phyloP scores from a whole-genome alignment of 2,797 vertebrate species.

The Pseudopleuronectes americanus region DNA sequence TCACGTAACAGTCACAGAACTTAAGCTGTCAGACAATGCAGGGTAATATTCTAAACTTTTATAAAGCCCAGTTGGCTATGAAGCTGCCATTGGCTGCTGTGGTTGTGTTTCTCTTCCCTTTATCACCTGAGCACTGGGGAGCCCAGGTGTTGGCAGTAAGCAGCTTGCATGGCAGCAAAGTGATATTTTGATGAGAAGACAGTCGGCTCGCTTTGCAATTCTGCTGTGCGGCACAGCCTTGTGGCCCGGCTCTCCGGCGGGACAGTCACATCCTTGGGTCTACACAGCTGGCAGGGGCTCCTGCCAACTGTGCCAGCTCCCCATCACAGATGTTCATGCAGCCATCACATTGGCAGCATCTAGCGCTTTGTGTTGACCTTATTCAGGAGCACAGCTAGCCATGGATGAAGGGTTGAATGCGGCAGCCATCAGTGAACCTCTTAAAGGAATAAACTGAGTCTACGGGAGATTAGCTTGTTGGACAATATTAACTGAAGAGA shows the following conservation, averaged over 20 bases:
- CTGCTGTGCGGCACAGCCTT: constrained; percentile 41
- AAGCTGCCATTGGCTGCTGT: constrained; percentile 41
- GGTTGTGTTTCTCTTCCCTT: constrained; percentile 38
- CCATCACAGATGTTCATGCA: constrained; percentile 78
- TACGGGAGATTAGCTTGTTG: constrained; percentile 19
- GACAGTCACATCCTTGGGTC: constrained; percentile 68
- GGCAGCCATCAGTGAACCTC: constrained; percentile 14
- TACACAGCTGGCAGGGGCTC: constrained; percentile 69
- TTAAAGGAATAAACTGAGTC: constrained; percentile 15
- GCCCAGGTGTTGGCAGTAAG: constrained; percentile 79
- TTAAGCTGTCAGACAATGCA: constrained; percentile 29
- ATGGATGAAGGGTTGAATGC: constrained; percentile 34
- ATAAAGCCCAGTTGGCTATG: constrained; percentile 39
- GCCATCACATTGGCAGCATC: constrained; percentile 54
- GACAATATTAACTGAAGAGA: background rate
- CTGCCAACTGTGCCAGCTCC: constrained; percentile 67
- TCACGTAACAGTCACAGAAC: constrained; percentile 31
- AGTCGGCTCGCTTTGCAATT: constrained; percentile 66
- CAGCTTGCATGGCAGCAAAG: constrained; percentile 72
- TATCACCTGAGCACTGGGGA: constrained; percentile 56
- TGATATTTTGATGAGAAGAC: constrained; percentile 79
- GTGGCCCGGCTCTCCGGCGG: constrained; percentile 55
- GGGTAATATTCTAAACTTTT: constrained; percentile 47
- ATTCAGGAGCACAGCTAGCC: constrained; percentile 48
- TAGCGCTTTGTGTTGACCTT: constrained; percentile 69